phyloP scores from a whole-genome alignment of 2,888 invertebrate species.

The Cotesia congregata region DNA sequence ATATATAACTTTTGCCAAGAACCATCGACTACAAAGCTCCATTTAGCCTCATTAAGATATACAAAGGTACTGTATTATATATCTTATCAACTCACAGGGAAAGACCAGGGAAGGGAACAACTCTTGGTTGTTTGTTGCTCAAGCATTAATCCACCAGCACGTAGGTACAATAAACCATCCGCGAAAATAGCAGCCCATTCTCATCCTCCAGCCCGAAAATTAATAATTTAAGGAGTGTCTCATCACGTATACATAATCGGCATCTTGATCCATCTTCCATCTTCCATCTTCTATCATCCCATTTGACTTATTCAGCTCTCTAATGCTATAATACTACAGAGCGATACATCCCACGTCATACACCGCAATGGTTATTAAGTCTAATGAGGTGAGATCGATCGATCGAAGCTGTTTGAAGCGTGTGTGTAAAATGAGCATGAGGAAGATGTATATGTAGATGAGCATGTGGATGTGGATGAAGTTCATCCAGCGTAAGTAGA shows the following conservation, averaged over 20 bases:
- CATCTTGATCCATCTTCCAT: too few relatives aligned
- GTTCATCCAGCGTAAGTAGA: not conserved
- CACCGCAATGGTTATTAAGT: too few relatives aligned
- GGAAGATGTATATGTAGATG: too few relatives aligned
- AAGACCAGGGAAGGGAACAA: not conserved
- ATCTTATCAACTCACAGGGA: not conserved
- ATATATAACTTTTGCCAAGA: conserved; percentile 16
- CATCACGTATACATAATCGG: conserved; percentile 22
- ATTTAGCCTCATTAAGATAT: conserved; percentile 16
- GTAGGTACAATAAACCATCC: not conserved
- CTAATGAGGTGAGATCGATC: too few relatives aligned
- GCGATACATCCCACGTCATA: too few relatives aligned
- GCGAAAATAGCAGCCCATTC: not conserved
- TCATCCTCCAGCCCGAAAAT: not conserved
- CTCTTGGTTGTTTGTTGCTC: not conserved
- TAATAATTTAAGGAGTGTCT: not conserved
- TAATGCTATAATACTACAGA: too few relatives aligned
- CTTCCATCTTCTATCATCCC: too few relatives aligned
- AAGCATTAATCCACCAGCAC: not conserved
- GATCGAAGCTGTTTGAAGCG: too few relatives aligned
- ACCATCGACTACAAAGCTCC: conserved; percentile 21
- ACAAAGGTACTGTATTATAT: conserved; percentile 21
- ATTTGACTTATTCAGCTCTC: too few relatives aligned
- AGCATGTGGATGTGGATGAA: too few relatives aligned
- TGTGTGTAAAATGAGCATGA: too few relatives aligned